phyloP scores from a whole-genome alignment of 2,797 vertebrate genomes.

The Odontamblyopus rebecca region DNA sequence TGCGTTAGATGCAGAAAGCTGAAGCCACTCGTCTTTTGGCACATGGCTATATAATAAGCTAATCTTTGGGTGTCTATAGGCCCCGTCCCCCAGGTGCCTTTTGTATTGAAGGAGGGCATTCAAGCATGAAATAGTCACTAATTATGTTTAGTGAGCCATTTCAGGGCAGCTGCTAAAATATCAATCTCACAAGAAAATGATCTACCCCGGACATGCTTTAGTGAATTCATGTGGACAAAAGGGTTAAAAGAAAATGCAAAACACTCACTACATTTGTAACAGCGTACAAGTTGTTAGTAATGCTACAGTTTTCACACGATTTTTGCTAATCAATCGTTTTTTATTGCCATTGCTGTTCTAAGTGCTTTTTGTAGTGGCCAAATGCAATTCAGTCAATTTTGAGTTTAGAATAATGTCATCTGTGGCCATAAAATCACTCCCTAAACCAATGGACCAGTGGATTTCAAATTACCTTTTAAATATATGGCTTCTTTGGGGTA shows the following conservation, averaged over 20 bases:
- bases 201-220: neutral
- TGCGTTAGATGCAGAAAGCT: neutral
- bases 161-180: constrained; percentile 16
- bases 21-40: neutral
- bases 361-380: neutral
- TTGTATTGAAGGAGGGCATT: constrained; percentile 6
- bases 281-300: too few species aligned
- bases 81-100: constrained; percentile 10
- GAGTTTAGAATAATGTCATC: neutral
- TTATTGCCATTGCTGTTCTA: neutral
- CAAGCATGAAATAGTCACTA: constrained; percentile 15
- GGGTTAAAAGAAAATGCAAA: constrained; percentile 2
- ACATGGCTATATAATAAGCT: constrained; percentile 11
- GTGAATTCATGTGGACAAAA: constrained; percentile 2
- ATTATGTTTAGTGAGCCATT: constrained; percentile 16
- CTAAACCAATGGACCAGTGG: neutral
- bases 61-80: constrained; percentile 11
- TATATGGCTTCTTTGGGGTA: neutral
- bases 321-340: neutral
- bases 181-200: constrained; percentile 7
- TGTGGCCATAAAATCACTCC: neutral
- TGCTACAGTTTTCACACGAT: neutral
- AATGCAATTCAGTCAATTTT: neutral
- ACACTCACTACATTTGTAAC: neutral
- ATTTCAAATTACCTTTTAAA: neutral